phyloP scores from a whole-genome alignment of 2,797 vertebrate genomes.

The Crypturellus tataupa region DNA sequence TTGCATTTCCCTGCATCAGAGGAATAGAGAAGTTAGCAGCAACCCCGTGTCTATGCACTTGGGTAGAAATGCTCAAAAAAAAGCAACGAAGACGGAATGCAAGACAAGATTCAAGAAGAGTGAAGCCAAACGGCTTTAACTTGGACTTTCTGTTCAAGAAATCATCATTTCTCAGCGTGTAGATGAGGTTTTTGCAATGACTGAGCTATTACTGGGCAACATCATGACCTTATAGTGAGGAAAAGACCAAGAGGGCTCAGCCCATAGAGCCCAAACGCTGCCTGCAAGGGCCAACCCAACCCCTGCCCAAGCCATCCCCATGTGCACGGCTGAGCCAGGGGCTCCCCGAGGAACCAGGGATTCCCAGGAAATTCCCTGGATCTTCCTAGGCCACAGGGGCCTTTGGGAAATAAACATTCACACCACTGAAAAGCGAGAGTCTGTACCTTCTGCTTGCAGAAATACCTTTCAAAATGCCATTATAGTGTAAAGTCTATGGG shows the following conservation, averaged over 20 bases:
- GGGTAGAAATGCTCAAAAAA: not conserved
- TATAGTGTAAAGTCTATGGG: not conserved
- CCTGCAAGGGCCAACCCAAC: not conserved
- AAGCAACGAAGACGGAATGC: slow-evolving; percentile 4
- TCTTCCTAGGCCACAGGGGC: not conserved
- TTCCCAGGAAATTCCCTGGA: not conserved
- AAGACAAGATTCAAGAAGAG: not conserved
- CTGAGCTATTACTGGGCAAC: not conserved
- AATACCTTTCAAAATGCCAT: not conserved
- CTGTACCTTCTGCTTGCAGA: not conserved
- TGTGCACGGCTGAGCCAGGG: too few relatives aligned
- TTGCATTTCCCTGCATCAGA: not conserved
- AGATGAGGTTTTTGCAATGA: not conserved
- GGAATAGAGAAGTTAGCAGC: slow-evolving; percentile 13
- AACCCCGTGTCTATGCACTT: not conserved
- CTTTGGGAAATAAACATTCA: not conserved
- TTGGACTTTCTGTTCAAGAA: not conserved
- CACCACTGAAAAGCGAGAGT: not conserved
- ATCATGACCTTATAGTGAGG: not conserved
- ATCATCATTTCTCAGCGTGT: slow-evolving; percentile 43
- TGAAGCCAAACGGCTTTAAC: not conserved
- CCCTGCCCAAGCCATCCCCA: not conserved
- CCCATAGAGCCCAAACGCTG: not conserved
- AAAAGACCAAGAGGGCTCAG: slow-evolving; percentile 3
- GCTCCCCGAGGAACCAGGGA: too few relatives aligned